Conservation (phyloP, 1,140 invertebrate genomes). For the Drosophila nigromelanica region DNA sequence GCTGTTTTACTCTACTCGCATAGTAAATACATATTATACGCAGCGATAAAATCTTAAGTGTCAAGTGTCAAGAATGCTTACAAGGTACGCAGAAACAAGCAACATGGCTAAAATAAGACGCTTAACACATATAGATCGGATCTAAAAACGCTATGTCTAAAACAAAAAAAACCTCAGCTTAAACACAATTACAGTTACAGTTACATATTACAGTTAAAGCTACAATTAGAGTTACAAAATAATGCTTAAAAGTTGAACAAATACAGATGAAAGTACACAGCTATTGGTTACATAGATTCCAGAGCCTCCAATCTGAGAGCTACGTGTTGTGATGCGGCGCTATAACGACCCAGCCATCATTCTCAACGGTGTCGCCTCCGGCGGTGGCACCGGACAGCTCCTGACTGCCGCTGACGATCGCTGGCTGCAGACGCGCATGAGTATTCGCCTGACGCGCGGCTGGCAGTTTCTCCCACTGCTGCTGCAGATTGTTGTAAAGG, state of each 20-base stretch:
- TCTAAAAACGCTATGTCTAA: constrained; percentile 13
- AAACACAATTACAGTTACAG: constrained; percentile 12
- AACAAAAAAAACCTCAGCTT: constrained; percentile 17
- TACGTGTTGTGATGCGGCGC: constrained; percentile 55
- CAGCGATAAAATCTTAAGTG: constrained; percentile 34
- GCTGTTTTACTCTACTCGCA: too few species aligned
- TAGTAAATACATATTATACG: constrained; percentile 8
- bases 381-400: background rate
- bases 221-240: constrained; percentile 15
- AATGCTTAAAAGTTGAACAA: constrained; percentile 14
- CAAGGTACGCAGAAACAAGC: constrained; percentile 35
- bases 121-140: constrained; percentile 8
- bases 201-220: background rate
- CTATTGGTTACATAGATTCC: constrained; percentile 34
- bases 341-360: constrained; percentile 69
- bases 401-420: constrained; percentile 12
- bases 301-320: constrained; percentile 1
- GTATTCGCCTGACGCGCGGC: constrained; percentile 42
- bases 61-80: constrained; percentile 31
- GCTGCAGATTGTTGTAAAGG: constrained; percentile 72
- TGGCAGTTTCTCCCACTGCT: constrained; percentile 65
- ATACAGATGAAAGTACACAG: constrained; percentile 40
- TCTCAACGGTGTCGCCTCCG: constrained; percentile 43
- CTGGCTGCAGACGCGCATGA: constrained; percentile 9
- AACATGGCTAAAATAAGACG: constrained; percentile 35